Evolutionary conservation across 2,113 vertebrate species (phyloP), one percentile per base, ranked within the genome.

Genomic region (Pteruthius melanotis): DNA sequence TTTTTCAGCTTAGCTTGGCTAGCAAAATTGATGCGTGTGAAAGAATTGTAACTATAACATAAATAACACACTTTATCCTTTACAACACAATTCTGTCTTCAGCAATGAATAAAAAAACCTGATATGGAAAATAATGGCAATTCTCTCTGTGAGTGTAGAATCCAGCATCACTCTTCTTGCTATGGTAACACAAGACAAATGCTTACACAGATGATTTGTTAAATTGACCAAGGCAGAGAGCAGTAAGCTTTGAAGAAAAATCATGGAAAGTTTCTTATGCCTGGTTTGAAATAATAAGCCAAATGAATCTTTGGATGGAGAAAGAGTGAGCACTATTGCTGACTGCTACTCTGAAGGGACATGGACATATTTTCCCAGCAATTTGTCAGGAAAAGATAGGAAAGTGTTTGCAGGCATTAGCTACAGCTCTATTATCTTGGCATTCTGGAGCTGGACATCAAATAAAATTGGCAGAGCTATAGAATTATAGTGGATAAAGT

Each of bases 201-300:
- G 40, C 37, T 87, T 69, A 82, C 74, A 76, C 4, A 77, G 65
- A 53, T 57, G 40, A 94, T 77, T 92, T 89, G 57, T 65, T 91
- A 91, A 94, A 96, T 87, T 85, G 77, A 85, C 65, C n/a, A 71
- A 83, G 50, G 83, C 75, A 54, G 39, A 89, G 65, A 65, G n/a
- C 35, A 95, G 66, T 65, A 75, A 84, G 47, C 33, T 95, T 94
- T 78, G 40, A 92, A 86, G 70, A 76, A 89, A 95, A 94, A 90
- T 80, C 3, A 33, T 66, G 30, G 40, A 45, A 85, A 90, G 42
- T 63, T 75, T 61, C 66, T 82, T 86, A 81, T 76, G 56, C 53
- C 54, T 2, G 3, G 40, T 77, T 80, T 93, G 75, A 93, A 91
- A 87, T 91, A 91, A 80, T 44, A 69, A 93, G n/a, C 9, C 39